phyloP scores from a whole-genome alignment of 2,797 vertebrate species.

The Pachyuromys duprasi region DNA sequence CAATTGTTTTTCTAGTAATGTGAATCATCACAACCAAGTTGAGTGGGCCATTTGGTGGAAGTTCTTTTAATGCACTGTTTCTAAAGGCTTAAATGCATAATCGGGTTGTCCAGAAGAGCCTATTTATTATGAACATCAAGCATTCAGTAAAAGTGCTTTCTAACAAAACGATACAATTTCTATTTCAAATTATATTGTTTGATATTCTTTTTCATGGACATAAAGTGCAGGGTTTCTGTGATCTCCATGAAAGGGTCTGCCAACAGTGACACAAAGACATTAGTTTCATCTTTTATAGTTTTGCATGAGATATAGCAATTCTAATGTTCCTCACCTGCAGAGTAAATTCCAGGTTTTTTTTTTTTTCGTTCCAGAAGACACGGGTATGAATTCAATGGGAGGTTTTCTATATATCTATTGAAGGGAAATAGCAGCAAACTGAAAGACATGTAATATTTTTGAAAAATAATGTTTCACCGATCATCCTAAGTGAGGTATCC shows the following conservation, averaged over 20 bases:
- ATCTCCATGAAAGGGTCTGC: slow-evolving; percentile 2
- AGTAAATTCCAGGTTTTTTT: neutral
- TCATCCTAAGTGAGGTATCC: no score
- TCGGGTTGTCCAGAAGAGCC: slow-evolving; percentile 24
- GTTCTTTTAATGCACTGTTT: neutral
- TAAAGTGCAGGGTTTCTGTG: neutral
- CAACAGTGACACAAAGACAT: neutral
- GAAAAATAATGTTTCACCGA: neutral
- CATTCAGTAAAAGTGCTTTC: slow-evolving; percentile 14
- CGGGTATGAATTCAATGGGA: neutral
- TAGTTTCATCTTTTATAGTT: slow-evolving; percentile 2
- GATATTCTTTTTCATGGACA: neutral
- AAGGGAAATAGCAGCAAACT: neutral
- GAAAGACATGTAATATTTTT: neutral
- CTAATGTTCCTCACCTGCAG: neutral
- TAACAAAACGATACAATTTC: slow-evolving; percentile 38
- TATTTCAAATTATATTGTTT: slow-evolving; percentile 51
- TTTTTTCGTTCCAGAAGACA: neutral
- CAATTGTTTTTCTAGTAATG: neutral
- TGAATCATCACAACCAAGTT: neutral
- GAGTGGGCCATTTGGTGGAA: neutral
- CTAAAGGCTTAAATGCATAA: slow-evolving; percentile 32
- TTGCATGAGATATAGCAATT: neutral
- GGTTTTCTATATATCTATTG: neutral
- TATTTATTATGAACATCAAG: slow-evolving; percentile 23